Evolutionary conservation across 2,888 invertebrate genomes (phyloP), one percentile per base, ranked within the genome.

Genomic region (Trissolcus brochymenae): DNA sequence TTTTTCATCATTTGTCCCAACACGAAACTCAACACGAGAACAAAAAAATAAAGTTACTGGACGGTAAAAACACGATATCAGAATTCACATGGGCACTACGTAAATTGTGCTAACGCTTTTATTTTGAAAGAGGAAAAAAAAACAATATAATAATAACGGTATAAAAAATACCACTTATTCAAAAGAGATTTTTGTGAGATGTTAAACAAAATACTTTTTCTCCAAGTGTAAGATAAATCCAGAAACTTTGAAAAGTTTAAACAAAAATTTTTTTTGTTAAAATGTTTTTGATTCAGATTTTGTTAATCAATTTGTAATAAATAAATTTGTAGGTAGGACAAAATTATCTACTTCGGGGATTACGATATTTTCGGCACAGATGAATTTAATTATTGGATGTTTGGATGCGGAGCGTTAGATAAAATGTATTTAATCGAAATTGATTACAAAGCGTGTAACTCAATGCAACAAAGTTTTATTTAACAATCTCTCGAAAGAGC

Each of bases 31-130:
- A 59, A 65, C 65, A 65, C 14, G 49, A 11, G 50, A 54, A 64
- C 13, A 13, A 59, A 65, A 64, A 64, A 57, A 56, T 50, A 57
- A 59, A 53, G 70, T 64, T 64, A 17, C 14, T 16, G 64, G 40
- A 54, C 54, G 46, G 64, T 54, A 55, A 59, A 59, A 65, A 59
- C 40, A 19, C 35, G 64, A 59, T 72, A 72, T 54, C 64, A 62
- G 64, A 57, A 71, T 65, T 72, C 72, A 29, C 61, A 35, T 57
- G 40, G 41, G 29, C 19, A 25, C 29, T 25, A 43, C 41, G 51
- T 29, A 51, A 64, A 64, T 72, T 65, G 59, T 72, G n/a, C 60
- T 29, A 29, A 55, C 72, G 59, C 65, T 65, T 65, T 72, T 65
- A 72, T 72, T 72, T 72, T 60, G 29, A 21, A 60, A 16, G 9